phyloP scores from a whole-genome alignment of 2,113 vertebrate species.

The Pipra filicauda region DNA sequence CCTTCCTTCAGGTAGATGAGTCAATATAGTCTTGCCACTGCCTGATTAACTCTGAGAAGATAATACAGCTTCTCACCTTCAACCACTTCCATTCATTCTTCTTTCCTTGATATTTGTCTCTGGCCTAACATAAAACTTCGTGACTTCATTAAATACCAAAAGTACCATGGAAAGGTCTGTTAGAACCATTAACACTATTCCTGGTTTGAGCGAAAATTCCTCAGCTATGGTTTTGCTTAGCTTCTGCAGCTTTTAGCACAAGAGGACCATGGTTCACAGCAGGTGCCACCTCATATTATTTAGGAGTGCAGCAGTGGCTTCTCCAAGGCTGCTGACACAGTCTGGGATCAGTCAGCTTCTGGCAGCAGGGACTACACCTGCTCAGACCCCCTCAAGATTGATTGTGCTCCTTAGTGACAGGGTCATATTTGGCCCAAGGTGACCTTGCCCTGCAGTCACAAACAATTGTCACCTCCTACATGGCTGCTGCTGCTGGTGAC shows the following conservation, averaged over 20 bases:
- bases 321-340: neutral
- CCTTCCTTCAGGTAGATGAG: neutral
- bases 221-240: neutral
- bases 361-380: neutral
- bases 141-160: neutral
- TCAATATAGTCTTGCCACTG: neutral
- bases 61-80: neutral
- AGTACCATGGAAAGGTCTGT: neutral
- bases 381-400: rapidly evolving
- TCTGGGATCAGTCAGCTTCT: neutral
- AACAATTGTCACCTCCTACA: neutral
- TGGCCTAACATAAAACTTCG: neutral
- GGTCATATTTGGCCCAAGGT: neutral
- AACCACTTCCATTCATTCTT: neutral
- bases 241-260: neutral
- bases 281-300: neutral
- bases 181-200: neutral
- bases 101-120: neutral
- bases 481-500: neutral
- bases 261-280: neutral
- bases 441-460: neutral
- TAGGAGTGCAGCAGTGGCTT: neutral
- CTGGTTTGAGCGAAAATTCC: neutral
- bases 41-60: neutral
- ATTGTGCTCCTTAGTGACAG: neutral